Evolutionary conservation across 2,888 invertebrate genomes (phyloP).

Genomic region (Alcis repandata): DNA sequence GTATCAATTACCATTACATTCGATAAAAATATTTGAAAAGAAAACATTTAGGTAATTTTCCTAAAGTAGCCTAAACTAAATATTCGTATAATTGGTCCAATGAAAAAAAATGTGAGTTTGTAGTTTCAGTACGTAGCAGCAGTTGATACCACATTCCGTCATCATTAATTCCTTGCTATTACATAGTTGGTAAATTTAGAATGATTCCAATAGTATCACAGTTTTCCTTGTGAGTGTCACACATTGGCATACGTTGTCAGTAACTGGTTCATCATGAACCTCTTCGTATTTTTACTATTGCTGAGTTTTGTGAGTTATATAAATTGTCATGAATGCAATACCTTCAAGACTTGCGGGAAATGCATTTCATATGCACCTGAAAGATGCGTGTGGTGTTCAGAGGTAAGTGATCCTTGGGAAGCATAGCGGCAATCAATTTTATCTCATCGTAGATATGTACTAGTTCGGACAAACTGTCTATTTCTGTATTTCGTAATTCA

Average conservation of each 20-base stretch:
- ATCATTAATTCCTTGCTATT: constrained; percentile 23
- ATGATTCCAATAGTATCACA: neutral
- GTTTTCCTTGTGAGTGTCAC: constrained; percentile 5
- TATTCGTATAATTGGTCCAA: too few species aligned
- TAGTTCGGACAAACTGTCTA: too few species aligned
- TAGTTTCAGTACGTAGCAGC: too few species aligned
- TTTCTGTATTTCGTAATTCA: too few species aligned
- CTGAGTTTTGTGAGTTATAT: constrained; percentile 36
- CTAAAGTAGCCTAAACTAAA: too few species aligned
- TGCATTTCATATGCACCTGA: constrained; percentile 62
- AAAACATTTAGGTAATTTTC: too few species aligned
- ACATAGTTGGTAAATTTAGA: constrained; percentile 8
- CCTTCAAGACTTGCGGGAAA: constrained; percentile 60
- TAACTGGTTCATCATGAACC: constrained; percentile 33
- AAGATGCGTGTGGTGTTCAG: constrained; percentile 69
- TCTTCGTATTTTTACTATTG: constrained; percentile 30
- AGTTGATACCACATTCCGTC: neutral
- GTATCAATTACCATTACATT: too few species aligned
- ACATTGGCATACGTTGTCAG: constrained; percentile 3
- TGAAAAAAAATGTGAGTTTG: too few species aligned
- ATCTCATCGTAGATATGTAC: too few species aligned
- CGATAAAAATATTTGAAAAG: too few species aligned
- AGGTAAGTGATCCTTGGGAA: constrained; percentile 51
- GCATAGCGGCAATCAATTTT: too few species aligned
- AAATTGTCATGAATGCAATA: constrained; percentile 39